Percentiles rank a stretch among this genome's conserved stretches.
These are phyloP conservation scores for Hypselothyrea guttata DNA, from an alignment of 2,888 invertebrate species.

Conservation along the genomic window DNA sequence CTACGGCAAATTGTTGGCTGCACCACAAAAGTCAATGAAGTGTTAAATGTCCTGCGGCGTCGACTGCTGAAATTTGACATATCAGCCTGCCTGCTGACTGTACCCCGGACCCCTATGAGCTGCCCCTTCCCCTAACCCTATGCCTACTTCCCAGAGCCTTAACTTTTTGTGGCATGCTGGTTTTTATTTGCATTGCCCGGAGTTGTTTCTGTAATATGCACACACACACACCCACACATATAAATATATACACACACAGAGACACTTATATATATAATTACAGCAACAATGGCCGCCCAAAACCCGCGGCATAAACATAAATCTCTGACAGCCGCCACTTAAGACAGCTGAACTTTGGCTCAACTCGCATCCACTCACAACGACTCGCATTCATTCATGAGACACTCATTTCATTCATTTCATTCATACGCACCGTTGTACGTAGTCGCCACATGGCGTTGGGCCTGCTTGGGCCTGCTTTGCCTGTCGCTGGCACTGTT, in stretches of 20 bases:
- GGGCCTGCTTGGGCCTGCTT: slow-evolving; percentile 10
- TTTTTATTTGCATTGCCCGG: slow-evolving; percentile 27
- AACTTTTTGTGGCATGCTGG: not conserved
- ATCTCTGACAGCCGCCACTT: slow-evolving; percentile 52
- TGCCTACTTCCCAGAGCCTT: not conserved
- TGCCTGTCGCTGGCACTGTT: slow-evolving; percentile 8
- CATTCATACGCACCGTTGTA: slow-evolving; percentile 70
- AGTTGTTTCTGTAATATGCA: slow-evolving; percentile 48
- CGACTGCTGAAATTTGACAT: slow-evolving; percentile 44
- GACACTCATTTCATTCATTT: slow-evolving; percentile 48
- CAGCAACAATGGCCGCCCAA: slow-evolving; percentile 45
- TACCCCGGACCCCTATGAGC: no score
- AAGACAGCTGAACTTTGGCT: not conserved
- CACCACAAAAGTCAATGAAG: slow-evolving; percentile 63
- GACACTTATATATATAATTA: slow-evolving; percentile 53
- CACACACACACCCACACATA: slow-evolving; percentile 18
- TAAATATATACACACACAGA: slow-evolving; percentile 1
- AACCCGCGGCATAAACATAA: slow-evolving; percentile 72
- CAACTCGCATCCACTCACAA: slow-evolving; percentile 6
- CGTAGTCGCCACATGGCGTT: slow-evolving; percentile 51
- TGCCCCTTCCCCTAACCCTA: not conserved
- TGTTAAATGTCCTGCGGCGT: slow-evolving; percentile 68
- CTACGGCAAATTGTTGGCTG: no score
- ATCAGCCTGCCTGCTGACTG: slow-evolving; percentile 13
- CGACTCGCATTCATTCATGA: slow-evolving; percentile 63